A percentile compares a stretch with the other conserved stretches of the same genome.
These are phyloP conservation scores for Hippopotamus amphibius DNA, from an alignment of 2,113 vertebrate genomes.

Conservation along the genomic window DNA sequence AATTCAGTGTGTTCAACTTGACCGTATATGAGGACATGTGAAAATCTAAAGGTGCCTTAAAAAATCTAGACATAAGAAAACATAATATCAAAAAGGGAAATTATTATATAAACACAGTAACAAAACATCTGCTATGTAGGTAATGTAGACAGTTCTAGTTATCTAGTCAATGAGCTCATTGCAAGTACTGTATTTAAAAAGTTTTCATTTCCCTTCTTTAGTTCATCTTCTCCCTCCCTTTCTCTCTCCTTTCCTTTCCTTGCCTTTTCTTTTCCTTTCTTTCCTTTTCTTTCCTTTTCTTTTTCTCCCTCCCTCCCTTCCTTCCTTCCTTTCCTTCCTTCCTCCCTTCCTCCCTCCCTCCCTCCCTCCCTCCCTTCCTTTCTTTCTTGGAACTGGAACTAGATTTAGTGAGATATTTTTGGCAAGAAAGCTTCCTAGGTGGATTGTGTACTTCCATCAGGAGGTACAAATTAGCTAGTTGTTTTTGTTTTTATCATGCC, in stretches of 20 bases:
- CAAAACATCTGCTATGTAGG: background rate
- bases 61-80: background rate
- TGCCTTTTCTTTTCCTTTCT: background rate
- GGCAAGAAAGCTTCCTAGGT: background rate
- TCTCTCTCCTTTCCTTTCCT: background rate
- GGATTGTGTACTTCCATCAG: background rate
- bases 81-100: background rate
- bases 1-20: background rate
- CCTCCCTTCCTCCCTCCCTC: rapidly evolving
- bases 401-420: background rate
- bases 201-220: background rate
- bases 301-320: too few relatives aligned
- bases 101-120: background rate
- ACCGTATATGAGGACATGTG: background rate
- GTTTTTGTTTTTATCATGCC: background rate
- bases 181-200: background rate
- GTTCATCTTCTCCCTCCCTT: background rate
- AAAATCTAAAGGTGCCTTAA: background rate
- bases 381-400: background rate
- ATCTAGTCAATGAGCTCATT: background rate
- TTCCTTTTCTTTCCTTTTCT: too few relatives aligned
- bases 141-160: background rate
- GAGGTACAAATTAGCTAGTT: background rate
- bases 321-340: rapidly evolving
- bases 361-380: background rate